These are phyloP conservation scores for Camelus dromedarius DNA, from an alignment of 2,113 vertebrate genomes.

Conservation along the genomic window DNA sequence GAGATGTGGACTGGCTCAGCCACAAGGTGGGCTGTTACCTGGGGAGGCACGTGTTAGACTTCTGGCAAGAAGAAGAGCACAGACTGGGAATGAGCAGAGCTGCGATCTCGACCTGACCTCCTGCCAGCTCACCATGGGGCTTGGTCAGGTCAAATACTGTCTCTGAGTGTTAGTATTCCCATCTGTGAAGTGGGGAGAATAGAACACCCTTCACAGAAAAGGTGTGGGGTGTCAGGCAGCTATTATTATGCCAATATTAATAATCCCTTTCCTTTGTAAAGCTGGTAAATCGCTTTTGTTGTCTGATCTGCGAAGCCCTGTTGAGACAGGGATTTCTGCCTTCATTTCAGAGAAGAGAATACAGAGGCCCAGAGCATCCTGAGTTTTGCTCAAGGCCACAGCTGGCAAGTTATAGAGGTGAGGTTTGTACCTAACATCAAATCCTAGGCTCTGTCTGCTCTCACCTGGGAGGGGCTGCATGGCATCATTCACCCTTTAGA, in stretches of 20 bases:
- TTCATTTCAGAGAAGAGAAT: background rate
- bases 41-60: background rate
- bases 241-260: background rate
- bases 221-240: background rate
- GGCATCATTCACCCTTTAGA: background rate
- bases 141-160: background rate
- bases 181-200: background rate
- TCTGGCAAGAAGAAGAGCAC: background rate
- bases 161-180: background rate
- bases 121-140: background rate
- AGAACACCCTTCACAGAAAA: background rate
- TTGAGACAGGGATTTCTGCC: background rate
- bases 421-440: background rate
- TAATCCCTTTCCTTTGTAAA: background rate
- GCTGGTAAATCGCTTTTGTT: background rate
- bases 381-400: background rate
- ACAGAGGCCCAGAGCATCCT: background rate
- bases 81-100: background rate
- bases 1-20: background rate
- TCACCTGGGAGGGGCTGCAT: background rate
- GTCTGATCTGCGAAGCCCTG: background rate
- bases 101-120: background rate
- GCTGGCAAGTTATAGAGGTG: background rate
- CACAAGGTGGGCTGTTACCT: background rate
- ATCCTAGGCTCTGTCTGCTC: background rate